These are phyloP conservation scores for Athalia cordata DNA, from an alignment of 2,888 invertebrate genomes.

Conservation along the genomic window DNA sequence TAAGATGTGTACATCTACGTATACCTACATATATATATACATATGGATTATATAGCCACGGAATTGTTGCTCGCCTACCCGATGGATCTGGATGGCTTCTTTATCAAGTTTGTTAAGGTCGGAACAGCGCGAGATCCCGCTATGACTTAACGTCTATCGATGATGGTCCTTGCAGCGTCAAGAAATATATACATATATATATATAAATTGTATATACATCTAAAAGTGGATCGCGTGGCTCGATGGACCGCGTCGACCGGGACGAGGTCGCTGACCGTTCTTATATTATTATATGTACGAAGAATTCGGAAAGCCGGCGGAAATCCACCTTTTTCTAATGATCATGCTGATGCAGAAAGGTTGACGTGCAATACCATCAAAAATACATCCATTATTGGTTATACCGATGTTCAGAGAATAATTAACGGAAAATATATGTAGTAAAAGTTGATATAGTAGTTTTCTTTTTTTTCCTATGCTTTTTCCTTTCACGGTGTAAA, in stretches of 20 bases:
- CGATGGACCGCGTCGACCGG: constrained; percentile 38
- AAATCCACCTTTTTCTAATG: constrained; percentile 8
- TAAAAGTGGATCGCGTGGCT: constrained; percentile 41
- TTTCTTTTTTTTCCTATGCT: not conserved
- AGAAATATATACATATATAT: not conserved
- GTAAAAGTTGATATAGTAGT: too few relatives aligned
- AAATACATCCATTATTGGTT: too few relatives aligned
- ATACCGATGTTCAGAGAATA: too few relatives aligned
- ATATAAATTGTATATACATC: not conserved
- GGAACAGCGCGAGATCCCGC: constrained; percentile 31
- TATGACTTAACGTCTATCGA: constrained; percentile 27
- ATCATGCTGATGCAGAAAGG: too few relatives aligned
- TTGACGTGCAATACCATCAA: too few relatives aligned
- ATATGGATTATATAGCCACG: too few relatives aligned
- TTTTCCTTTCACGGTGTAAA: not conserved
- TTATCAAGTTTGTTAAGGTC: constrained; percentile 35
- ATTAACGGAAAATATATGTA: too few relatives aligned
- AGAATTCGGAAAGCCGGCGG: not conserved
- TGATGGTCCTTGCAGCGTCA: constrained; percentile 19
- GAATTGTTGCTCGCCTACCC: not conserved
- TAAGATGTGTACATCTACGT: too few relatives aligned
- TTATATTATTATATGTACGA: not conserved
- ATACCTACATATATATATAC: too few relatives aligned
- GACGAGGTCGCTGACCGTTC: constrained; percentile 39
- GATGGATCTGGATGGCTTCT: not conserved